Conservation (phyloP, 2,113 vertebrate species). For the Channa argus region DNA sequence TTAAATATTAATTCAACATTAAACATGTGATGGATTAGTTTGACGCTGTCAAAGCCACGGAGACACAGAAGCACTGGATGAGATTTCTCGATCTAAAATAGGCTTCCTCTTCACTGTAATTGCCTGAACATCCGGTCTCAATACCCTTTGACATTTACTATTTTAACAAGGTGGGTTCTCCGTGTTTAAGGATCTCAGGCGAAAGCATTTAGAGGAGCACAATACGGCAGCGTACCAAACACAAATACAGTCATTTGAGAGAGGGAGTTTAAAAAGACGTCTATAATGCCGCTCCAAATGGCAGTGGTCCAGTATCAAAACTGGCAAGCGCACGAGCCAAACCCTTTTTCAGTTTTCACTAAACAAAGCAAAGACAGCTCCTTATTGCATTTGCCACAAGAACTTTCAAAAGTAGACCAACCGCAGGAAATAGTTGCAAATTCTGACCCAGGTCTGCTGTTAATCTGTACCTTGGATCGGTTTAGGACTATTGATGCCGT, state of each 20-base stretch:
- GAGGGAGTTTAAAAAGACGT: neutral
- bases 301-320: constrained; percentile 59
- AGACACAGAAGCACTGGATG: neutral
- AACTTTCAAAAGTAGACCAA: constrained; percentile 64
- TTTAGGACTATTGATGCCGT: constrained; percentile 54
- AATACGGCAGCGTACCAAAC: neutral
- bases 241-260: constrained; percentile 24
- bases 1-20: neutral
- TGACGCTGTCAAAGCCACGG: neutral
- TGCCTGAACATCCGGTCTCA: neutral
- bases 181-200: neutral
- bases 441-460: constrained; percentile 63
- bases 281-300: constrained; percentile 40
- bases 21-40: neutral
- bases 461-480: constrained; percentile 66
- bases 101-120: neutral
- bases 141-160: neutral
- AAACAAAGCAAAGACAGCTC: constrained; percentile 70
- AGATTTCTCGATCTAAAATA: neutral
- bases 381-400: constrained; percentile 66
- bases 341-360: constrained; percentile 66
- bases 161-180: neutral
- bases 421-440: constrained; percentile 55
- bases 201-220: neutral
- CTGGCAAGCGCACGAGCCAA: constrained; percentile 45